Base-by-base conservation (phyloP, 2,888 invertebrate species). In the Zygaena filipendulae region DNA sequence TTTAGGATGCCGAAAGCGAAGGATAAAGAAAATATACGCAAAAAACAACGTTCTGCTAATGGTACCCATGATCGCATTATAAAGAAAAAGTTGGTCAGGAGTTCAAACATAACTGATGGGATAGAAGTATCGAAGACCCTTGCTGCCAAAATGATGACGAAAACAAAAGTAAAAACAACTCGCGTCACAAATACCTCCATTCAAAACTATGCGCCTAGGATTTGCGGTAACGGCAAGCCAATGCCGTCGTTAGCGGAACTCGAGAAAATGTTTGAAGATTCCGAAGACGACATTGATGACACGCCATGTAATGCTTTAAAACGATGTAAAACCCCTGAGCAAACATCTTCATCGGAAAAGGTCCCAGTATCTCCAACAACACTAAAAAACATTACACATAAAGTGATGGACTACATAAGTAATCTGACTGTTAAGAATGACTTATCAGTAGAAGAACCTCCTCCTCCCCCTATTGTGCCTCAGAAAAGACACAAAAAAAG, bases 401-500 rank as follows among this genome's bases (percentile, higher is more conserved):
- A 37, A 30, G 28, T 48, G 23, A 18, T 42, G 10, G 34, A 43
- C 11, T 25, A 38, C 5, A 35, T 47, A 4, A 27, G 37, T 4
- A 42, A 40, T 22, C 29, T 42, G 13, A 26, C 42, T 4, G 31
- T 37, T 12, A 23, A 36, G 9, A n/a, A n/a, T n/a, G 25, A 24
- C 4, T 16, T 21, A 16, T 23, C 36, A 8, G 24, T 30, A 19
- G 39, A 40, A 24, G 39, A 39, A 12, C 29, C 13, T 3, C 40
- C 43, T 1, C 38, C 36, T 13, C 37, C 38, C 11, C 39, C 47
- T 16, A 27, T 57, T 11, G 31, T 52, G 8, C 49, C 50, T 21
- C 42, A 31, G 13, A 51, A 49, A 22, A 56, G 48, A 32, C 37
- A 36, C 3, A 47, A 48, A 29, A 52, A 51, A 28, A 19, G 33